Base-by-base conservation (phyloP, 2,888 invertebrate species). In the Drosophila crucigera region DNA sequence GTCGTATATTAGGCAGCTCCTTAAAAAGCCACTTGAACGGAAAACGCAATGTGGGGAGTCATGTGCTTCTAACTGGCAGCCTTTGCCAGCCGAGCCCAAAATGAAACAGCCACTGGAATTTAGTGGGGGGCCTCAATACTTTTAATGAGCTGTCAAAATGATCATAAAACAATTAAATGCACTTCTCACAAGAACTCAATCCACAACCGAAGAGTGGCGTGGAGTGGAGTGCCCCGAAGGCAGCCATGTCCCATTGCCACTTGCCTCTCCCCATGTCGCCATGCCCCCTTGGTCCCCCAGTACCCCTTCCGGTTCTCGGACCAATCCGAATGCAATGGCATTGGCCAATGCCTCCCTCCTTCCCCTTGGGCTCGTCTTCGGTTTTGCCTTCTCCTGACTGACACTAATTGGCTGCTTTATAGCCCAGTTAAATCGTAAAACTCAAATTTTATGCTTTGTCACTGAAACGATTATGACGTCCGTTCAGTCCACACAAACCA, bases 391-490 rank as follows among this genome's bases (percentile, higher is more conserved):
- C 28, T 47, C 25, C 73, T 86, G 76, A 64, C 84, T 90, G 88
- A 91, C 91, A 90, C 91, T 91, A 91, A 92, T 91, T 92, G 91
- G 89, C 82, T 78, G 84, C 90, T 92, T 92, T 92, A 92, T 89
- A 72, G 91, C 80, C 78, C 82, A 83, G 80, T 88, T 80, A 75
- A 84, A 83, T 86, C 88, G 90, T 92, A 91, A 92, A 89, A 91
- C 84, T 82, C 80, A 89, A 89, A 87, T 85, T 91, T 92, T 90
- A 92, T 91, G 90, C 76, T 81, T 82, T 89, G 91, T 84, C 85
- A 84, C 91, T 86, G 83, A 87, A 90, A 83, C 83, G 89, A 91
- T 90, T 89, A 91, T 89, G 91, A 90, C 90, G 90, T 89, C 91
- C 91, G 89, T 78, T 76, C 74, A 58, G 50, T 22, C 76, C 16